Evolutionary conservation across 2,888 invertebrate species (phyloP), one percentile per base, ranked within the genome.

Genomic region (Drosophila merina): DNA sequence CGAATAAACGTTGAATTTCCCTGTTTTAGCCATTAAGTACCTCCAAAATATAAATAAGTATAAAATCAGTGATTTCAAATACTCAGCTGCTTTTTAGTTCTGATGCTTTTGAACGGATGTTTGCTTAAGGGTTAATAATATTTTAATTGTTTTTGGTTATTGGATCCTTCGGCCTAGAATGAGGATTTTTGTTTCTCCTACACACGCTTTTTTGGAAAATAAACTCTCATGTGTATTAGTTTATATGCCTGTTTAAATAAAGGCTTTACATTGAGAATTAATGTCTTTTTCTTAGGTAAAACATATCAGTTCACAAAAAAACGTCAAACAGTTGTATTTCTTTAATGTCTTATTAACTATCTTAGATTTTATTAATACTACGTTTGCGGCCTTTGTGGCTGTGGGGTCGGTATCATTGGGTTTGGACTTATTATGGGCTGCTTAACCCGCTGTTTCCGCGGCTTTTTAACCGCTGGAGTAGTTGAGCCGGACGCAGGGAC

Each of bases 1-100:
- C 0, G 95, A 95, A 92, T 95, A 94, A 49, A 31, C 57, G 55
- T 71, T 70, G 68, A 79, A 72, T 76, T 77, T 78, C 63, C 70
- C 69, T 82, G 70, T 79, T 85, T 58, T 76, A 77, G 79, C 66
- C 33, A 70, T 62, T 79, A 77, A 79, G 72, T 72, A 70, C 57
- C 58, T 45, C 48, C 40, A 57, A 75, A 73, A 80, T 69, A 67
- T 49, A 54, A 40, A 66, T 66, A 66, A 67, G 67, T 36, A 28
- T 55, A 59, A 25, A 25, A 25, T 20, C 50, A 33, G 36, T 62
- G 44, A 25, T 44, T 50, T 14, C 28, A n/a, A 44, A 60, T 48
- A 45, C 30, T 36, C 10, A 14, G 20, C 28, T 47, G 45, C 45
- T 57, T 14, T 30, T 30, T 42, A n/a, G 20, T n/a, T 20, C 7